phyloP scores from a whole-genome alignment of 1,140 invertebrate species.

The Stratiolaelaps scimitus region DNA sequence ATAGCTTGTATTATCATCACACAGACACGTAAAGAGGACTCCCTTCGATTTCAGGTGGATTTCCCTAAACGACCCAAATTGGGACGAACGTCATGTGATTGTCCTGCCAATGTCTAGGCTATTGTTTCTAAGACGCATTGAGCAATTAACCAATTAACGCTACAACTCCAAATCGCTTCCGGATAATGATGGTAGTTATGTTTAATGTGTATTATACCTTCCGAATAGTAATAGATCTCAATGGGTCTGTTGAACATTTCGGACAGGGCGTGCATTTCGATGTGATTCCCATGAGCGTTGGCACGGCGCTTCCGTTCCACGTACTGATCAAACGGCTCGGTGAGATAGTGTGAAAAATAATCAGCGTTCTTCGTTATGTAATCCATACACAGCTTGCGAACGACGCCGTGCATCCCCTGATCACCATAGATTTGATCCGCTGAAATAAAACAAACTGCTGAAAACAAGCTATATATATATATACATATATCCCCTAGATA shows the following conservation, averaged over 20 bases:
- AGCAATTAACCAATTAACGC: too few species aligned
- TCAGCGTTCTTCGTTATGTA: conserved; percentile 77
- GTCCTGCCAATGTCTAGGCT: too few species aligned
- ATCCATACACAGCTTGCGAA: conserved; percentile 78
- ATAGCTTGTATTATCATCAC: too few species aligned
- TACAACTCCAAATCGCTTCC: too few species aligned
- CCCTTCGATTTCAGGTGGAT: conserved; percentile 22
- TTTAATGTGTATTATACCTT: too few species aligned
- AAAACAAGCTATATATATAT: conserved; percentile 29
- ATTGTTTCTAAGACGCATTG: too few species aligned
- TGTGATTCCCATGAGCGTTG: conserved; percentile 78
- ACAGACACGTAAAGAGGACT: neutral
- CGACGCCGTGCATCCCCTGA: conserved; percentile 74
- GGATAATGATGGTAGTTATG: too few species aligned
- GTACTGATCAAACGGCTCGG: conserved; percentile 78
- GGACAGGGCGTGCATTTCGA: conserved; percentile 84
- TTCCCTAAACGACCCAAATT: conserved; percentile 2
- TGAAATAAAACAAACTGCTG: conserved; percentile 36
- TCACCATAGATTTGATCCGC: conserved; percentile 86
- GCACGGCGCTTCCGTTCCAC: conserved; percentile 62
- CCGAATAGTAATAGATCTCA: conserved; percentile 77
- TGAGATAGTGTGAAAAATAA: conserved; percentile 83
- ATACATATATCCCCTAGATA: conserved; percentile 17
- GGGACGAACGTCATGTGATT: conserved; percentile 7
- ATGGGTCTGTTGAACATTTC: conserved; percentile 86